These are phyloP conservation scores for Hermatobates lingyangjiaoensis DNA, from an alignment of 1,140 invertebrate species.

Conservation along the genomic window DNA sequence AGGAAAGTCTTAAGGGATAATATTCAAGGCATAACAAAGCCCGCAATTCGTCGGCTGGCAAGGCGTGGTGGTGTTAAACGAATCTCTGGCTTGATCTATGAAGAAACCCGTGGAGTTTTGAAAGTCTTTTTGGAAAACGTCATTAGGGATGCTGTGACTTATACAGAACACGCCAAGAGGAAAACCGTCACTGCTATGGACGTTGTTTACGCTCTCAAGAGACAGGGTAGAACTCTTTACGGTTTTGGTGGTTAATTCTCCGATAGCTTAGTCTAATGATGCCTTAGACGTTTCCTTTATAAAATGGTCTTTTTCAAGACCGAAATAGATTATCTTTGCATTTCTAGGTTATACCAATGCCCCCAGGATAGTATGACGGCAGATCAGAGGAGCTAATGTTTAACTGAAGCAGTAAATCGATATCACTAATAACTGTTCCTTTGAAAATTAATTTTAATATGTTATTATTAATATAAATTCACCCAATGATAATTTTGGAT, in stretches of 20 bases:
- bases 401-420: too few species aligned
- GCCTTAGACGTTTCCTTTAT: too few species aligned
- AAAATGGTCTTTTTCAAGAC: too few species aligned
- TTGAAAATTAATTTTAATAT: too few species aligned
- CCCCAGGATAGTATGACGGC: too few species aligned
- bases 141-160: constrained; percentile 65
- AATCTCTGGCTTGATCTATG: constrained; percentile 38
- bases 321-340: too few species aligned
- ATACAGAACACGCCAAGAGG: constrained; percentile 61
- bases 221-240: constrained; percentile 52
- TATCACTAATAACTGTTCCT: too few species aligned
- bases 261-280: too few species aligned
- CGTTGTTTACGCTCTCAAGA: constrained; percentile 66
- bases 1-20: constrained; percentile 47
- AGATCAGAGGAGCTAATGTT: too few species aligned
- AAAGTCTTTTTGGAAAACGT: constrained; percentile 68
- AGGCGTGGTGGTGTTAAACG: constrained; percentile 56
- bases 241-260: constrained; percentile 45
- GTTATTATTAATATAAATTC: too few species aligned
- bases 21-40: constrained; percentile 53
- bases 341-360: too few species aligned
- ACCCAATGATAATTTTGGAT: too few species aligned
- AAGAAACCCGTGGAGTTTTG: constrained; percentile 35
- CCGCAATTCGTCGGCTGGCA: constrained; percentile 35
- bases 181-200: constrained; percentile 76